A percentile compares a stretch with the other conserved stretches of the same genome.
phyloP scores from a whole-genome alignment of 2,888 invertebrate species.

The Sipha maydis region DNA sequence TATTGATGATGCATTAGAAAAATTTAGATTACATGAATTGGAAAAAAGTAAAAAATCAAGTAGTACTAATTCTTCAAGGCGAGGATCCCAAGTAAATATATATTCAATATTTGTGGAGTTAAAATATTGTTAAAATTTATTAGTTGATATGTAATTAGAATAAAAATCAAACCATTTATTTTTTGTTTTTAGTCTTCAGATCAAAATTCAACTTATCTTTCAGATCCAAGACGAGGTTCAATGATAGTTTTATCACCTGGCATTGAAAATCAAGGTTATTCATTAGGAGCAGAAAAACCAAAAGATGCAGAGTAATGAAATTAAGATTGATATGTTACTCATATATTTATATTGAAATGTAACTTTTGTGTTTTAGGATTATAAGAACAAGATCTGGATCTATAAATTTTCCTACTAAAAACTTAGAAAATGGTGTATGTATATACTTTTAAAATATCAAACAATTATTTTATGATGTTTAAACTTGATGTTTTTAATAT shows the following conservation, averaged over 20 bases:
- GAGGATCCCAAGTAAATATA: slow-evolving; percentile 58
- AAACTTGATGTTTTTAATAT: neutral
- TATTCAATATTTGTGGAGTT: slow-evolving; percentile 21
- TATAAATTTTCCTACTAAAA: slow-evolving; percentile 37
- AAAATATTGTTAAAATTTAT: neutral
- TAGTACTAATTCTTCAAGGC: slow-evolving; percentile 57
- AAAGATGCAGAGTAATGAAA: slow-evolving; percentile 49
- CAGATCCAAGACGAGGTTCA: slow-evolving; percentile 55
- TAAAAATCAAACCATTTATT: neutral
- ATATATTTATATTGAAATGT: neutral
- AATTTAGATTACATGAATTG: slow-evolving; percentile 72
- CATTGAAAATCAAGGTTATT: slow-evolving; percentile 41
- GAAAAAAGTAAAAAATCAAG: slow-evolving; percentile 60
- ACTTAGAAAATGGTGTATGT: slow-evolving; percentile 31
- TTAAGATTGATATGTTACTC: neutral
- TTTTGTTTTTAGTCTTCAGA: slow-evolving; percentile 49
- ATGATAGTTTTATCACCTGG: slow-evolving; percentile 57
- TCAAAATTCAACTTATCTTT: slow-evolving; percentile 54
- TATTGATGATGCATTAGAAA: slow-evolving; percentile 89
- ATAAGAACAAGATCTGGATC: slow-evolving; percentile 34
- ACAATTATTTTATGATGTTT: neutral
- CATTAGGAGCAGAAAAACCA: slow-evolving; percentile 41
- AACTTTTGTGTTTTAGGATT: slow-evolving; percentile 19
- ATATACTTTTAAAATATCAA: neutral
- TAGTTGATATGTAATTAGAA: neutral